Conservation (phyloP, 2,113 vertebrate species). For the Eleginops maclovinus region DNA sequence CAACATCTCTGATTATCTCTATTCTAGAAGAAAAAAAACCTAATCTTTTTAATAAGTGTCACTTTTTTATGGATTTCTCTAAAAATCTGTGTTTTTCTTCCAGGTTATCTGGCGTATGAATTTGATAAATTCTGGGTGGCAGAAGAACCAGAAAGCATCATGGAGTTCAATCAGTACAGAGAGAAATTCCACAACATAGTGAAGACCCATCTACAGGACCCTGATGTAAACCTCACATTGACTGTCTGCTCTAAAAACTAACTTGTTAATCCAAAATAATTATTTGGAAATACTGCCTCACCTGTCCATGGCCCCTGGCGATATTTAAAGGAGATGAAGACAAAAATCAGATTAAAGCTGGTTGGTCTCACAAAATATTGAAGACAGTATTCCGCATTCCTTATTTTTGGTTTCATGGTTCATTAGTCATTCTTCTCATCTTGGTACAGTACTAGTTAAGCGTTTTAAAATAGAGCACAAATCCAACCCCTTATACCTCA, state of each 20-base stretch:
- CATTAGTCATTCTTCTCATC: neutral
- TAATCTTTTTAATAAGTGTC: neutral
- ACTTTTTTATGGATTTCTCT: neutral
- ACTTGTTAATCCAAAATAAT: neutral
- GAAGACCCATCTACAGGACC: conserved; percentile 87
- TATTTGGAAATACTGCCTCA: neutral
- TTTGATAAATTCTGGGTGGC: conserved; percentile 98
- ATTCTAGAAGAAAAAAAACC: neutral
- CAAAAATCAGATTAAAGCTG: neutral
- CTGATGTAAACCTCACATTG: conserved; percentile 84
- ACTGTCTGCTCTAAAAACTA: conserved; percentile 66
- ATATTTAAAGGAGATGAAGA: neutral
- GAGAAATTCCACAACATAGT: conserved; percentile 94
- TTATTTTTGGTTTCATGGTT: conserved; percentile 13
- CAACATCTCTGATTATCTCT: neutral
- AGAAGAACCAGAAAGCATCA: conserved; percentile 97
- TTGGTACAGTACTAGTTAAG: neutral
- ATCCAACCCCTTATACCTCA: conserved; percentile 47
- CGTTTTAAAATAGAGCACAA: conserved; percentile 54
- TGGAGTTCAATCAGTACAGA: conserved; percentile 97
- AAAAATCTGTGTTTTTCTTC: conserved; percentile 2
- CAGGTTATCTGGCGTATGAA: conserved; percentile 96
- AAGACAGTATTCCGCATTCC: neutral
- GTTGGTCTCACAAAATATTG: neutral
- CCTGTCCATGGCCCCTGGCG: neutral